These are phyloP conservation scores for Zaprionus vittiger DNA, from an alignment of 1,140 invertebrate species.

Conservation along the genomic window DNA sequence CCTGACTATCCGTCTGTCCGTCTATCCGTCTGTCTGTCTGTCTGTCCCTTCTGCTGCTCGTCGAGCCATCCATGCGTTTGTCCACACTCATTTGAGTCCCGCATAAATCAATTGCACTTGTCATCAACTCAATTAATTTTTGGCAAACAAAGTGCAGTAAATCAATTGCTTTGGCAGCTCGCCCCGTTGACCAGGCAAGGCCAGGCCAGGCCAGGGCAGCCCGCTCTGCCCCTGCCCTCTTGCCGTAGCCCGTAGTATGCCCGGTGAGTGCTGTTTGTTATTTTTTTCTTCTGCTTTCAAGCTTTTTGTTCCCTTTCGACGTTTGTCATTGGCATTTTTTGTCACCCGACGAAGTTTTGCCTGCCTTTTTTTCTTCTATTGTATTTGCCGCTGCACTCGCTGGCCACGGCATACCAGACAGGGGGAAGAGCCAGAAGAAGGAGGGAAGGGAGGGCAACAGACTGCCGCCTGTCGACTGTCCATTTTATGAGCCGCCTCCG, in stretches of 20 bases:
- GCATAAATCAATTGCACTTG: conserved; percentile 85
- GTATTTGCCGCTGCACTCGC: conserved; percentile 49
- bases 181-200: conserved; percentile 56
- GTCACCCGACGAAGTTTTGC: conserved; percentile 45
- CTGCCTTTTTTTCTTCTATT: conserved; percentile 29
- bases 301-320: conserved; percentile 61
- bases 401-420: background rate
- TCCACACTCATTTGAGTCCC: conserved; percentile 83
- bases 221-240: conserved; percentile 2
- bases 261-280: conserved; percentile 16
- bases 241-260: conserved; percentile 11
- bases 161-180: conserved; percentile 84
- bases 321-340: conserved; percentile 81
- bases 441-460: background rate
- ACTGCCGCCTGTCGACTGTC: conserved; percentile 48
- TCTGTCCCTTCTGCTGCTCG: conserved; percentile 39
- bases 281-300: conserved; percentile 34
- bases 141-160: conserved; percentile 85
- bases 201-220: background rate
- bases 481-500: conserved; percentile 74
- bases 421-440: background rate
- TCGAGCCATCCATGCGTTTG: conserved; percentile 57
- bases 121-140: conserved; percentile 85
- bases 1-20: background rate
- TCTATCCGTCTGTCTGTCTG: background rate